A percentile compares a stretch with the other conserved stretches of the same genome.
phyloP scores from a whole-genome alignment of 2,888 invertebrate species.

The Patella caerulea region DNA sequence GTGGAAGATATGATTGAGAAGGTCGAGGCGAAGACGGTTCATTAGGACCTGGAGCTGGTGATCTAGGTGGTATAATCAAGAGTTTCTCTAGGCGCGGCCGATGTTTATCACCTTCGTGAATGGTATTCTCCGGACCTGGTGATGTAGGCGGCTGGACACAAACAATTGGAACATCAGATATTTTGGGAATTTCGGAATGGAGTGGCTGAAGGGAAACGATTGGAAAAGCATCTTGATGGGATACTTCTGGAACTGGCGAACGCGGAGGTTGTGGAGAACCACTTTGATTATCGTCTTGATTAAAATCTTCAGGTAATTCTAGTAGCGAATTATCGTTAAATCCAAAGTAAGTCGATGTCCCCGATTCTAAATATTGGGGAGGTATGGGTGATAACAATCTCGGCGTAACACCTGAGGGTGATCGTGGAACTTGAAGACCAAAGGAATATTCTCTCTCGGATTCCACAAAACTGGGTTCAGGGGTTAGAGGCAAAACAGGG shows the following conservation, averaged over 20 bases:
- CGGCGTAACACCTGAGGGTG: not conserved
- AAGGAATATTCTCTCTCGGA: not conserved
- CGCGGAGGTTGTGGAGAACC: not conserved
- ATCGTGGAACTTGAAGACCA: not conserved
- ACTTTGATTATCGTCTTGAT: too few relatives aligned
- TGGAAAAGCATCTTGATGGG: too few relatives aligned
- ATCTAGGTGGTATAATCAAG: not conserved
- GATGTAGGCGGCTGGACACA: too few relatives aligned
- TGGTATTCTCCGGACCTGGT: too few relatives aligned
- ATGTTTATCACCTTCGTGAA: too few relatives aligned
- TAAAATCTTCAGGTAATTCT: not conserved
- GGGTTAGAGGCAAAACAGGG: not conserved
- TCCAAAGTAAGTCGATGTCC: not conserved
- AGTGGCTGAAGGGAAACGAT: too few relatives aligned
- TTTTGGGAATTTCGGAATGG: too few relatives aligned
- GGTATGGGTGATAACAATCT: not conserved
- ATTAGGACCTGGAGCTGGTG: not conserved
- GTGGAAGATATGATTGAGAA: not conserved
- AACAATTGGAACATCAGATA: too few relatives aligned
- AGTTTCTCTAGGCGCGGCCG: too few relatives aligned
- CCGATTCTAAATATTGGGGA: too few relatives aligned
- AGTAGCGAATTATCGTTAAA: not conserved
- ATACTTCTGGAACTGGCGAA: not conserved
- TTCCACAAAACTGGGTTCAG: not conserved
- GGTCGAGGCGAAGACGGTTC: not conserved